Evolutionary conservation across 2,888 invertebrate species (phyloP), one percentile per base, ranked within the genome.

Genomic region (Harpalus rufipes): DNA sequence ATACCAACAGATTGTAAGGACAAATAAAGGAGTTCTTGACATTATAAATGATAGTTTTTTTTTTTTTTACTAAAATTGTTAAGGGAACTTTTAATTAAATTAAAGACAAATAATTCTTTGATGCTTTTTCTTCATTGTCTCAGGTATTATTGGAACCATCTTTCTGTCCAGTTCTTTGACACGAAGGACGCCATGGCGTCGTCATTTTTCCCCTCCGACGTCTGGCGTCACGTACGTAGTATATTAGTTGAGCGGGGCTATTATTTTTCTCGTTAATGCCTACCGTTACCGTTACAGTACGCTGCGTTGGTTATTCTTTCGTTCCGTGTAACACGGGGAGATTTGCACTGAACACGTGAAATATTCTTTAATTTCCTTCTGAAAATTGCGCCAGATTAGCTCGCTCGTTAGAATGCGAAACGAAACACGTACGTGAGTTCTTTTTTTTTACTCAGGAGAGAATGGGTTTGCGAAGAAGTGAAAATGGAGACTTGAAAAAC

Each of bases 351-450:
- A 85, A 86, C 86, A 87, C 86, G 85, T 86, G 87, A 87, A 88
- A 88, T 87, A 87, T 88, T 87, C 87, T 87, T 87, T 88, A 87
- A 88, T 88, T 88, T 88, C 87, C 88, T 86, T 86, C 86, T 81
- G 86, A 87, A 87, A 88, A 88, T 87, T 88, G 86, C 86, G 8
- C 80, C 68, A 86, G 87, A 86, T 87, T 87, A 86, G 86, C 84
- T 72, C 81, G 80, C 84, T 86, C 83, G 85, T 79, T 76, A 85
- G 79, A 83, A 80, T 83, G 80, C 83, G 82, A 81, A 79, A 84
- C 84, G 84, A 65, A 84, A 83, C 44, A 51, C 44, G 51, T 68
- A 82, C 82, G 72, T 58, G 82, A 82, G 12, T 32, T 72, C 59
- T 82, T 80, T 80, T 74, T n/a, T n/a, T 41, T 58, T 78, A 78